Evolutionary conservation across 2,797 vertebrate genomes (phyloP).

Genomic region (Hydrophis major): DNA sequence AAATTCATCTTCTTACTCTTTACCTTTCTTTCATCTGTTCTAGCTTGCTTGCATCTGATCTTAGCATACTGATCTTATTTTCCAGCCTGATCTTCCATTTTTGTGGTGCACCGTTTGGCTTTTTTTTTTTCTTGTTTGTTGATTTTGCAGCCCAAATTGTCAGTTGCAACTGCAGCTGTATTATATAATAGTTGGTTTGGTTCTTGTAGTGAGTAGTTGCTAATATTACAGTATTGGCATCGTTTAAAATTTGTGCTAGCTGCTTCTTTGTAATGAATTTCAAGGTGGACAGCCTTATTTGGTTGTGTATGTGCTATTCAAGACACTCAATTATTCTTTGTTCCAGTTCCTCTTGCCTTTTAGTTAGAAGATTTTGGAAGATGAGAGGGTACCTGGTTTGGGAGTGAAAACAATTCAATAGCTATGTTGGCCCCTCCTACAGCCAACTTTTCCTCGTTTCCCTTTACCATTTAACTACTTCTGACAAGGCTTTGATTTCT

Average conservation of each 20-base stretch:
- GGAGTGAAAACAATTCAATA: neutral
- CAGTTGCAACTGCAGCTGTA: neutral
- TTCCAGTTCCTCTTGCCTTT: neutral
- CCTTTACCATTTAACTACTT: neutral
- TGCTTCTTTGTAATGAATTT: neutral
- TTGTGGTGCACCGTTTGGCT: neutral
- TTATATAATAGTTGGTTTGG: neutral
- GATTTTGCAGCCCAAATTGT: neutral
- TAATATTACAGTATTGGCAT: neutral
- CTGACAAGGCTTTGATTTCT: neutral
- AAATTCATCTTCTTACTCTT: neutral
- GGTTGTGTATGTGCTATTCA: neutral
- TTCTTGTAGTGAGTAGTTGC: neutral
- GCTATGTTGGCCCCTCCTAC: neutral
- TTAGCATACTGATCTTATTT: neutral
- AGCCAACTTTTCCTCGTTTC: neutral
- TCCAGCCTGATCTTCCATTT: neutral
- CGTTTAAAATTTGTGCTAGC: neutral
- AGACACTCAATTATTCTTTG: neutral
- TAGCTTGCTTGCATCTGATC: neutral
- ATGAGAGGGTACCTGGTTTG: neutral
- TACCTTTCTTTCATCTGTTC: neutral
- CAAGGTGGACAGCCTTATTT: neutral
- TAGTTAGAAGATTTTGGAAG: neutral
- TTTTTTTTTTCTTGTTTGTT: neutral